Evolutionary conservation across 1,140 invertebrate species (phyloP).

Genomic region (Atopsyche davidsoni): DNA sequence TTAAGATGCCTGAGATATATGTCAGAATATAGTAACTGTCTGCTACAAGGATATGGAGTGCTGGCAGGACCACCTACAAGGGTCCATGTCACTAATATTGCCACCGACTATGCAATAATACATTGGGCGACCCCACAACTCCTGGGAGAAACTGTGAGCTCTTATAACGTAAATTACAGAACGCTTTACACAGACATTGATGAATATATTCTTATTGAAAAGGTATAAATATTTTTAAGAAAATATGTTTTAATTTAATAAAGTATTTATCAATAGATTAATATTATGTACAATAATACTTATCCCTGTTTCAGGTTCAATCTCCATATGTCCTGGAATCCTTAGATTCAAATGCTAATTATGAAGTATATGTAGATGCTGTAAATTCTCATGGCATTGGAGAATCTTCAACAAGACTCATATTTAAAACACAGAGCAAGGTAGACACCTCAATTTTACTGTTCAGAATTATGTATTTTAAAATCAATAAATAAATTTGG

Average conservation of each 20-base stretch:
- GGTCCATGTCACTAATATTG: conserved; percentile 64
- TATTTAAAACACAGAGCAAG: conserved; percentile 65
- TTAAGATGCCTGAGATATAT: conserved; percentile 72
- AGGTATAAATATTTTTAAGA: conserved; percentile 1
- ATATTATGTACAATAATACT: conserved; percentile 2
- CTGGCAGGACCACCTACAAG: conserved; percentile 63
- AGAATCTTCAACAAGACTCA: conserved; percentile 63
- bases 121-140: conserved; percentile 68
- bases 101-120: conserved; percentile 68
- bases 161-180: conserved; percentile 64
- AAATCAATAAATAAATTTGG: too few species aligned
- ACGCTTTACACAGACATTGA: conserved; percentile 39
- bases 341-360: conserved; percentile 64
- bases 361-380: conserved; percentile 80
- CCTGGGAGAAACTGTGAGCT: conserved; percentile 62
- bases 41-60: conserved; percentile 77
- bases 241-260: background rate
- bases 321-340: conserved; percentile 70
- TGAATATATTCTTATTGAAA: conserved; percentile 23
- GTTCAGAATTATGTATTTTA: background rate
- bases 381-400: conserved; percentile 72
- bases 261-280: background rate
- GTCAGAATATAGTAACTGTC: conserved; percentile 69
- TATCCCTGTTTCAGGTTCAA: conserved; percentile 52
- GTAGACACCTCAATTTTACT: conserved; percentile 33